phyloP scores from a whole-genome alignment of 1,140 invertebrate species.

The Vollenhovia emeryi region DNA sequence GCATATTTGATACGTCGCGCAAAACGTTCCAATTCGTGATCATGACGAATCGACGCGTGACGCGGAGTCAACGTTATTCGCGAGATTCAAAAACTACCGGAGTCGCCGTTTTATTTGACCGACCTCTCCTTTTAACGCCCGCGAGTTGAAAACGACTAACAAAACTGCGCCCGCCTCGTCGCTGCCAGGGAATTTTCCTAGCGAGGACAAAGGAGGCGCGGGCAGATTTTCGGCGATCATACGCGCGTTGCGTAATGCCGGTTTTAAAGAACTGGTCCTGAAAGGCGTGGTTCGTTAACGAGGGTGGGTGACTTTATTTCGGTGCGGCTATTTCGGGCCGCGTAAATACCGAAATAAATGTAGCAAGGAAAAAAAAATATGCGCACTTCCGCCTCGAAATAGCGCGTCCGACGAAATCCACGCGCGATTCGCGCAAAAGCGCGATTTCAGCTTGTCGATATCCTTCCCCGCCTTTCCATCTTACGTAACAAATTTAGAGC shows the following conservation, averaged over 20 bases:
- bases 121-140: neutral
- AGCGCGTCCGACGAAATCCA: slow-evolving; percentile 14
- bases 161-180: neutral
- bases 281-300: slow-evolving; percentile 60
- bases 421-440: neutral
- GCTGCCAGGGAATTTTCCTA: slow-evolving; percentile 20
- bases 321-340: slow-evolving; percentile 55
- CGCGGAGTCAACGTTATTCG: neutral
- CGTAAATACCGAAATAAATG: slow-evolving; percentile 53
- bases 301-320: slow-evolving; percentile 66
- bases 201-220: slow-evolving; percentile 12
- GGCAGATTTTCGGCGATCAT: neutral
- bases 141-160: neutral
- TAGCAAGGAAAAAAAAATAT: slow-evolving; percentile 22
- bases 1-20: neutral
- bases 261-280: slow-evolving; percentile 29
- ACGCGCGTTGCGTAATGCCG: slow-evolving; percentile 47
- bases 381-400: slow-evolving; percentile 57
- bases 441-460: slow-evolving; percentile 22
- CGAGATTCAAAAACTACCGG: neutral
- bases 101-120: no score
- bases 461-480: neutral
- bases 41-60: neutral
- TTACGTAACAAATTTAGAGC: neutral
- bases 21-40: neutral